These are phyloP conservation scores for Moxostoma hubbsi DNA, from an alignment of 2,797 vertebrate species.

Conservation along the genomic window DNA sequence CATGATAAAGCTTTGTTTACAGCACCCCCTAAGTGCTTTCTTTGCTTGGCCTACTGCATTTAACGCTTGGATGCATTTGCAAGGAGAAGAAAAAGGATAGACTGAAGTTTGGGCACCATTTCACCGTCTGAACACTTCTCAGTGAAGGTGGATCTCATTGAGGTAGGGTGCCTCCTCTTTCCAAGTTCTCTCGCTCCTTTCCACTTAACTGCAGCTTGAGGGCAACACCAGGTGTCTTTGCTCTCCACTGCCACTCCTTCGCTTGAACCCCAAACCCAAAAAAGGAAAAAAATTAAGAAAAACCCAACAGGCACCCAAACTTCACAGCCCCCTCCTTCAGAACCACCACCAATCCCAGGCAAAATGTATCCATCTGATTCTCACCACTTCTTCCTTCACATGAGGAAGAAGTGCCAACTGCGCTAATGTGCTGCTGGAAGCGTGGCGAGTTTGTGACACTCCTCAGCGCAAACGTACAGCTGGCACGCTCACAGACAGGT, in stretches of 20 bases:
- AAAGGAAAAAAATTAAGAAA: conserved; percentile 54
- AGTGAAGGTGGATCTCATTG: conserved; percentile 73
- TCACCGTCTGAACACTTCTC: conserved; percentile 80
- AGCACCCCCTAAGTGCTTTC: conserved; percentile 25
- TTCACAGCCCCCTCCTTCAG: conserved; percentile 41
- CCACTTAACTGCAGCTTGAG: conserved; percentile 40
- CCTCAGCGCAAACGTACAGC: conserved; percentile 59
- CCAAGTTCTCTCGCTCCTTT: conserved; percentile 36
- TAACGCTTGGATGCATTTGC: conserved; percentile 80
- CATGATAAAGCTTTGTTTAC: conserved; percentile 8
- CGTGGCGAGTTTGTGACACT: conserved; percentile 54
- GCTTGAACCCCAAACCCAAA: conserved; percentile 51
- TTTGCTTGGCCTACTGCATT: conserved; percentile 63
- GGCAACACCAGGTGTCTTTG: conserved; percentile 61
- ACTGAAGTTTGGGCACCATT: conserved; percentile 79
- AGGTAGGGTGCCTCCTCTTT: conserved; percentile 33
- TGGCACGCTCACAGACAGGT: conserved; percentile 65
- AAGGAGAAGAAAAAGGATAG: conserved; percentile 81
- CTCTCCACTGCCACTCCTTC: conserved; percentile 55
- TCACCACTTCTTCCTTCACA: conserved; percentile 56
- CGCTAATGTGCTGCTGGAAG: conserved; percentile 64
- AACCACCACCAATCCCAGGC: conserved; percentile 31
- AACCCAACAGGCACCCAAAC: conserved; percentile 48
- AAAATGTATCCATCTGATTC: conserved; percentile 58
- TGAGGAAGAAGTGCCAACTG: conserved; percentile 58